phyloP scores from a whole-genome alignment of 2,113 vertebrate genomes.

The Etheostoma spectabile region DNA sequence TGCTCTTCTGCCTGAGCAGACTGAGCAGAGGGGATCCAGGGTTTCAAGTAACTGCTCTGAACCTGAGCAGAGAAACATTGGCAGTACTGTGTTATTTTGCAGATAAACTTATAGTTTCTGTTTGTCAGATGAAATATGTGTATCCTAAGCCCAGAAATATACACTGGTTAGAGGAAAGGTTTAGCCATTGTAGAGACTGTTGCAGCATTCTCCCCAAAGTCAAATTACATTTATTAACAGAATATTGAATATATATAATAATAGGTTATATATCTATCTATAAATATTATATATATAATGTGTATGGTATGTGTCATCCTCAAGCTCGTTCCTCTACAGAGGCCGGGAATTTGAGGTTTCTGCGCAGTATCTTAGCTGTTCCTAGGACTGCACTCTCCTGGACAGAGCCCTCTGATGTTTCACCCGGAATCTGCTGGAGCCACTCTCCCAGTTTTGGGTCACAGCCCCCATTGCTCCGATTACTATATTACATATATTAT shows the following conservation, averaged over 20 bases:
- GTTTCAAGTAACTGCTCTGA: constrained; percentile 13
- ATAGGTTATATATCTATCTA: too few species aligned
- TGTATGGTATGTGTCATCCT: too few species aligned
- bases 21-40: constrained; percentile 4
- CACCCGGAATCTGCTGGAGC: too few species aligned
- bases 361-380: too few species aligned
- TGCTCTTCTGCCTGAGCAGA: background rate
- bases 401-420: too few species aligned
- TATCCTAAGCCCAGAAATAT: background rate
- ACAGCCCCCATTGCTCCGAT: too few species aligned
- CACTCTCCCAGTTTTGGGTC: too few species aligned
- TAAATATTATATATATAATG: too few species aligned
- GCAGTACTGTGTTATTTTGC: constrained; percentile 6
- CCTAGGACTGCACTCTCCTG: too few species aligned
- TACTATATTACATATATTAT: too few species aligned
- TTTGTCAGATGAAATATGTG: background rate
- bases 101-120: constrained; percentile 25
- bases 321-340: too few species aligned
- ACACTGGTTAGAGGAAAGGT: background rate
- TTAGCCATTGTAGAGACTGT: background rate
- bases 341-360: too few species aligned
- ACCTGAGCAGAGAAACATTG: constrained; percentile 6
- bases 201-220: background rate
- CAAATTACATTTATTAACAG: background rate
- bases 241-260: background rate